Percentiles rank a stretch among this genome's conserved stretches.
Conservation (phyloP, 2,888 invertebrate genomes). For the Hemithea aestivaria region DNA sequence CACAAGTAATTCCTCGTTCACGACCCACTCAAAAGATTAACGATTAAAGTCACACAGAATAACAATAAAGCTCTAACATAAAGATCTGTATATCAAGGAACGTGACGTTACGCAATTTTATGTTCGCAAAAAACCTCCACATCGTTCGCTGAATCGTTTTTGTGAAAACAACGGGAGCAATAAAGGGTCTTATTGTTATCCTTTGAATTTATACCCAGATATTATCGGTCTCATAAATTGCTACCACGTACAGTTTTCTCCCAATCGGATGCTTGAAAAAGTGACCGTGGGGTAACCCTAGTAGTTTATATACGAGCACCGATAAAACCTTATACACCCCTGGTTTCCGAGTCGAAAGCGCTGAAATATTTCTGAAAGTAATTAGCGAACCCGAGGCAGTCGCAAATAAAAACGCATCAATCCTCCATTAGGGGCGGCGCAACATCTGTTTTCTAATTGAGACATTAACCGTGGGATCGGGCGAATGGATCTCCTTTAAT, state of each 20-base stretch:
- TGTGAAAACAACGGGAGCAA: constrained; percentile 73
- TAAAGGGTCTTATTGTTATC: constrained; percentile 77
- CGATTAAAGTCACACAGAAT: constrained; percentile 24
- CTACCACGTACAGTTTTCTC: constrained; percentile 61
- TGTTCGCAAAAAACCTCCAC: constrained; percentile 60
- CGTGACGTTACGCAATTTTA: constrained; percentile 66
- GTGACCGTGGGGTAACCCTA: constrained; percentile 54
- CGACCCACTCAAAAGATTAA: constrained; percentile 19
- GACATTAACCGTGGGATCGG: constrained; percentile 66
- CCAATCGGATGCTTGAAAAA: constrained; percentile 59
- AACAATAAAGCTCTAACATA: constrained; percentile 50
- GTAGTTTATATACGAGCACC: constrained; percentile 40
- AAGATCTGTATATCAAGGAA: constrained; percentile 63
- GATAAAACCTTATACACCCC: constrained; percentile 42
- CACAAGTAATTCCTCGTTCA: constrained; percentile 16
- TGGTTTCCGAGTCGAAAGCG: constrained; percentile 23
- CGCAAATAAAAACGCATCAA: constrained; percentile 56
- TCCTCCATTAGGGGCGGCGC: constrained; percentile 42
- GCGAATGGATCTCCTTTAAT: constrained; percentile 64
- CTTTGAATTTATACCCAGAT: constrained; percentile 77
- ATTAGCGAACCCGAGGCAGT: constrained; percentile 35
- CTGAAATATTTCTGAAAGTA: constrained; percentile 30
- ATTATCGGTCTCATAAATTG: constrained; percentile 74
- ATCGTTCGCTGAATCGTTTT: constrained; percentile 65
- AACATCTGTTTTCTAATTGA: constrained; percentile 61